Evolutionary conservation across 2,113 vertebrate genomes (phyloP), one percentile per base, ranked within the genome.

Genomic region (Actinemys pallida): DNA sequence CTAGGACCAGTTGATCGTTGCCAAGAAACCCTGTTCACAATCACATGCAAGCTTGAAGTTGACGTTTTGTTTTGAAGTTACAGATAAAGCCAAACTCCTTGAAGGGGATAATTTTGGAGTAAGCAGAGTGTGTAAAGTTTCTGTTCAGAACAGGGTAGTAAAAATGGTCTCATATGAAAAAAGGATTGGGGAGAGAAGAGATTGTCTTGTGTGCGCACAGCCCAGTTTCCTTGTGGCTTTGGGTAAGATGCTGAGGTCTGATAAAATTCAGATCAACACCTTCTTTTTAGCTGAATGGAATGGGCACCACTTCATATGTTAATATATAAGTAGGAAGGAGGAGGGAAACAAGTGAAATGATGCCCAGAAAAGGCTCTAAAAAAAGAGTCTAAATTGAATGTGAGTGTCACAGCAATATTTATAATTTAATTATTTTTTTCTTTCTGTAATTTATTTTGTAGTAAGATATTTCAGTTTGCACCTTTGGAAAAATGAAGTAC

Each of bases 191-290:
- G 31, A 65, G 14, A 65, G 62, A 65, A 35, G 62, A 65, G 31
- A 65, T 35, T 65, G 31, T 65, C 29, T 62, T 35, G 14, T 65
- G 27, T 65, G n/a, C 39, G 42, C 19, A 24, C 19, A 75, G 39
- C n/a, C 10, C 5, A 10, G 19, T 75, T 75, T 42, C 22, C 39
- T 19, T 75, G 17, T 11, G 22, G 20, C 7, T 75, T 42, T 89
- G 69, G 19, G 12, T 35, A 89, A 94, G 88, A 93, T 65, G 76
- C 13, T 42, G 22, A 78, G 56, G 90, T 87, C 47, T 84, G 25
- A 80, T 94, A 93, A 92, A 96, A 94, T 94, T 88, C 5, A 85
- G 52, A 86, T 84, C 14, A 90, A 72, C 52, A 81, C 3, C 54
- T 83, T 8, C 42, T 91, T 91, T 87, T 88, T 89, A 89, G 10